Evolutionary conservation across 2,888 invertebrate genomes (phyloP).

Genomic region (Polylopha cassiicola): DNA sequence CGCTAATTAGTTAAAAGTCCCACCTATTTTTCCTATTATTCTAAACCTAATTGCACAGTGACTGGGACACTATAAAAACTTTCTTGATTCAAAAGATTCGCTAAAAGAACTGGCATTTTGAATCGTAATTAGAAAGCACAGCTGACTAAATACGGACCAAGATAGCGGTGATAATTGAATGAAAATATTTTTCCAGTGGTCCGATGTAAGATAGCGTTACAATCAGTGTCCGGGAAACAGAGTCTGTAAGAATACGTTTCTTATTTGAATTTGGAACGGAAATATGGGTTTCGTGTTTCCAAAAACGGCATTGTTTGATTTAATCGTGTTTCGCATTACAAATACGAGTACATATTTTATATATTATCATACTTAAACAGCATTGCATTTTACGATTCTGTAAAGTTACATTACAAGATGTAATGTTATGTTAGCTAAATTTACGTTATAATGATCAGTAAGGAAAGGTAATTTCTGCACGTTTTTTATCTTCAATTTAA

Average conservation of each 20-base stretch:
- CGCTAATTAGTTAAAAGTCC: slow-evolving; percentile 5
- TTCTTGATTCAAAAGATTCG: slow-evolving; percentile 15
- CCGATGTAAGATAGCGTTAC: slow-evolving; percentile 36
- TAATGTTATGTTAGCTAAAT: too few relatives aligned
- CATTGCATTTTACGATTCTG: too few relatives aligned
- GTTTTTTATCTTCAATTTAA: too few relatives aligned
- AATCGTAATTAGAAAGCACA: slow-evolving; percentile 27
- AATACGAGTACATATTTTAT: too few relatives aligned
- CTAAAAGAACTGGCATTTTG: slow-evolving; percentile 15
- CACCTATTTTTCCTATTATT: slow-evolving; percentile 9
- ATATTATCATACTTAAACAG: too few relatives aligned
- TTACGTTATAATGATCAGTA: too few relatives aligned
- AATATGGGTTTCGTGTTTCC: too few relatives aligned
- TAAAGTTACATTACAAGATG: too few relatives aligned
- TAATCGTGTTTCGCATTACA: too few relatives aligned
- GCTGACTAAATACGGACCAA: slow-evolving; percentile 54
- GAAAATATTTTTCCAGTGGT: slow-evolving; percentile 60
- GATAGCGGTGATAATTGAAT: slow-evolving; percentile 56
- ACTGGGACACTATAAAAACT: slow-evolving; percentile 16
- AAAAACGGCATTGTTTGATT: too few relatives aligned
- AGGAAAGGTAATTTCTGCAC: too few relatives aligned
- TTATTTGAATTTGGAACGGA: too few relatives aligned
- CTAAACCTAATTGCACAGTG: slow-evolving; percentile 10
- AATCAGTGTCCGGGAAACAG: slow-evolving; percentile 5
- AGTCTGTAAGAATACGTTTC: slow-evolving; percentile 10